Conservation (phyloP, 2,888 invertebrate species). For the Teleogryllus oceanicus region DNA sequence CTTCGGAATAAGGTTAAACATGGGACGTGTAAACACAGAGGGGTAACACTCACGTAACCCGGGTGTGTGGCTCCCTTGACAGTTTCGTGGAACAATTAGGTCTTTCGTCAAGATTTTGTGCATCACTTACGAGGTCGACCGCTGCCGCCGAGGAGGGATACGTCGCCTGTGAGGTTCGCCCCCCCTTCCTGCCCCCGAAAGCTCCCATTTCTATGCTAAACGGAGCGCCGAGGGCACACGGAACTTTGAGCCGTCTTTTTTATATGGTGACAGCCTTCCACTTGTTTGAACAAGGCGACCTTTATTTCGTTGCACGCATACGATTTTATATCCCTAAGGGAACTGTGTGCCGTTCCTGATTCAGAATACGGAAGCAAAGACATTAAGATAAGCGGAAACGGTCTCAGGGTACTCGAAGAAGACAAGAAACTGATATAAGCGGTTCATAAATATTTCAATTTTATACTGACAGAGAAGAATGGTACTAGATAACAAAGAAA, state of each 20-base stretch:
- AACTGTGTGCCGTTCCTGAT: too few species aligned
- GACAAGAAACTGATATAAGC: neutral
- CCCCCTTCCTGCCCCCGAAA: neutral
- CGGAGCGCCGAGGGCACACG: neutral
- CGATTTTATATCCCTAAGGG: neutral
- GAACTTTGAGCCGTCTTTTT: neutral
- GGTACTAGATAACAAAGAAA: too few species aligned
- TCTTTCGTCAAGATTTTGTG: too few species aligned
- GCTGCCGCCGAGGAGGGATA: too few species aligned
- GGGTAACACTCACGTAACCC: too few species aligned
- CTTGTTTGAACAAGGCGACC: neutral
- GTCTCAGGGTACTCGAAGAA: neutral
- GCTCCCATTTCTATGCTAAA: slow-evolving; percentile 8
- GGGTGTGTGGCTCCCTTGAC: too few species aligned
- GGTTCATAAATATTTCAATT: neutral
- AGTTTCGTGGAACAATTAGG: too few species aligned
- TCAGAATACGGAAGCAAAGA: neutral
- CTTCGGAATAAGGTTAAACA: too few species aligned
- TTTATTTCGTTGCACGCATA: neutral
- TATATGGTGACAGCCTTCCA: neutral
- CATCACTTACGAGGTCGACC: too few species aligned
- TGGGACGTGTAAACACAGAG: too few species aligned
- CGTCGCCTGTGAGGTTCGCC: too few species aligned
- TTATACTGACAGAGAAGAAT: too few species aligned
- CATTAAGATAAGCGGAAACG: neutral